Evolutionary conservation across 2,113 vertebrate genomes (phyloP), one percentile per base, ranked within the genome.

Genomic region (Mus pahari): DNA sequence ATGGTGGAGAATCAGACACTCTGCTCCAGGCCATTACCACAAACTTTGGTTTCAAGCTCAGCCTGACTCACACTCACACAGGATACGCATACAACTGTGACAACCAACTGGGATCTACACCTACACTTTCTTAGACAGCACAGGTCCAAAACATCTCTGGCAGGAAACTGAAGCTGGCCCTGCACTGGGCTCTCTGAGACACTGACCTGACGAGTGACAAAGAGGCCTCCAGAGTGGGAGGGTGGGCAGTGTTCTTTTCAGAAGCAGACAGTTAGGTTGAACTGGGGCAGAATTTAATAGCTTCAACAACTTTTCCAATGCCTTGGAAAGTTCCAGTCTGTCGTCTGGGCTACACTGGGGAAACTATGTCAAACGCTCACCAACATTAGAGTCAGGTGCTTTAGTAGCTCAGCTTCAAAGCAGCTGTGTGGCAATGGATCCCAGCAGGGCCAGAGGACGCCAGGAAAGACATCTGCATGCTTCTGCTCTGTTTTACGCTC

Each of bases 391-490:
- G 31, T 4, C 28, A 6, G 16, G 11, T 8, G 77, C 77, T 16
- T 26, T 3, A 48, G 64, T 2, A 36, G 48, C 17, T 6, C 4
- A 28, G 31, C 6, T 20, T 62, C 64, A 14, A 3, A 31, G 31
- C 42, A 5, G 31, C 24, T 88, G n/a, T 4, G 33, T 2, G 36
- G 68, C 13, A 9, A 33, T 0, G 0, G 13, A 75, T 11, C 17
- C 19, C 75, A 20, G 26, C 11, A 3, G 55, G 83, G 24, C 31
- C 28, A 28, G 22, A 50, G 3, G 0, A 39, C 16, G 0, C 68
- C 26, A 58, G 90, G 53, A 64, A 28, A 7, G 0, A 7, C 0
- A 2, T 33, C 36, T 22, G 33, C 19, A 5, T 1, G 1, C 7
- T 8, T 4, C 28, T 50, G 39, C 0, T 0, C 5, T 20, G 10